These are phyloP conservation scores for Diphyllodes magnificus DNA, from an alignment of 2,113 vertebrate species.

Conservation along the genomic window DNA sequence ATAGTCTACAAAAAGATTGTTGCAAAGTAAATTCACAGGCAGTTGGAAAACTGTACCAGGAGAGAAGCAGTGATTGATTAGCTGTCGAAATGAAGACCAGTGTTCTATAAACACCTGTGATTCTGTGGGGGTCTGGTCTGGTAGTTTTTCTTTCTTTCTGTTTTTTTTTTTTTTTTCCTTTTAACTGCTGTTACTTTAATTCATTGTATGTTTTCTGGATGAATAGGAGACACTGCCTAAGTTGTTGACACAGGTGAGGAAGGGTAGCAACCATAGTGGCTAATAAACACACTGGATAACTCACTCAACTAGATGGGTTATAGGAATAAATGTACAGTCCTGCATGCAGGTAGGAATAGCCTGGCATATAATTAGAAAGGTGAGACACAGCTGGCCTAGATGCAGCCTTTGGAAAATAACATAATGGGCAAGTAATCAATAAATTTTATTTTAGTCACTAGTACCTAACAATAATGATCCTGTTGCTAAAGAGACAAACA, in stretches of 20 bases:
- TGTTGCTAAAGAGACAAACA: background rate
- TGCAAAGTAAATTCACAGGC: background rate
- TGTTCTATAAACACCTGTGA: background rate
- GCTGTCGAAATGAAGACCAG: background rate
- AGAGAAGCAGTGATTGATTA: background rate
- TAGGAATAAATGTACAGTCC: background rate
- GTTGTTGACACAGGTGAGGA: background rate
- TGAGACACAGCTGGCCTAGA: background rate
- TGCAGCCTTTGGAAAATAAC: background rate
- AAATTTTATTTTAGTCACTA: background rate
- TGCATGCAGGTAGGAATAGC: background rate
- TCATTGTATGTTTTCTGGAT: background rate
- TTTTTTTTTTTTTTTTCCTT: background rate
- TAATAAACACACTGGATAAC: background rate
- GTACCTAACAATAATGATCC: fast-evolving
- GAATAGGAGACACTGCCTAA: background rate
- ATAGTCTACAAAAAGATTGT: background rate
- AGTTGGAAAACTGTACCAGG: background rate
- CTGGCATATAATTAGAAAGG: background rate
- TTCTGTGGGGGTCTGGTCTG: background rate
- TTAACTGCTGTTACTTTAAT: background rate
- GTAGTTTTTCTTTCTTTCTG: too few species aligned
- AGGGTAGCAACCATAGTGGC: background rate
- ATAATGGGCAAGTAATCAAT: background rate
- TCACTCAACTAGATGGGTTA: background rate